Evolutionary conservation across 2,113 vertebrate genomes (phyloP).

Genomic region (Epinephelus fuscoguttatus): DNA sequence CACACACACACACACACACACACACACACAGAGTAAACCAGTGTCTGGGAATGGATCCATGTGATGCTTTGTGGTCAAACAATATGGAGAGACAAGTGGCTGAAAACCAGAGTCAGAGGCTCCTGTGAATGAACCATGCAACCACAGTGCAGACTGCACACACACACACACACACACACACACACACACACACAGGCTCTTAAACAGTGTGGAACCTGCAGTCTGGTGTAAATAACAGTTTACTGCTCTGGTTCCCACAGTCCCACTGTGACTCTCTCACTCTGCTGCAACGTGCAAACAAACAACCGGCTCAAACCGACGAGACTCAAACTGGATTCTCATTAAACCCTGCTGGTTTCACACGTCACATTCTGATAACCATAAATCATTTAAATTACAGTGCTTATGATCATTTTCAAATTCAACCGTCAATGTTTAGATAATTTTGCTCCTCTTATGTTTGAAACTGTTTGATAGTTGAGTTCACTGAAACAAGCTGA

Average conservation of each 20-base stretch:
- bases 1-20: not conserved
- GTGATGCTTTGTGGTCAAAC: constrained; percentile 12
- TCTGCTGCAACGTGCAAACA: not conserved
- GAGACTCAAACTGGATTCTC: too few species aligned
- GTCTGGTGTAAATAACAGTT: too few species aligned
- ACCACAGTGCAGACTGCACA: not conserved
- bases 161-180: constrained; percentile 7
- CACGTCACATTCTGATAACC: too few species aligned
- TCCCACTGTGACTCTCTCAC: not conserved
- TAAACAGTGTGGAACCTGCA: too few species aligned
- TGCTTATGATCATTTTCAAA: too few species aligned
- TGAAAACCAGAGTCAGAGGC: constrained; percentile 12
- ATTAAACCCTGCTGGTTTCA: too few species aligned
- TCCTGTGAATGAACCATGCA: not conserved
- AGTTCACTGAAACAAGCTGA: too few species aligned
- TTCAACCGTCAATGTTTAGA: too few species aligned
- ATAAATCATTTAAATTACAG: too few species aligned
- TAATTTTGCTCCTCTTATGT: too few species aligned
- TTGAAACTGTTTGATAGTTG: too few species aligned
- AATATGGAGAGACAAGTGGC: constrained; percentile 9
- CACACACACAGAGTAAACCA: not conserved
- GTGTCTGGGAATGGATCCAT: constrained; percentile 8
- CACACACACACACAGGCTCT: not conserved
- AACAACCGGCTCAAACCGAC: not conserved
- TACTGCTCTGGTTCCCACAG: constrained; percentile 14